These are phyloP conservation scores for Petroica traversi DNA, from an alignment of 2,113 vertebrate genomes.

Conservation along the genomic window DNA sequence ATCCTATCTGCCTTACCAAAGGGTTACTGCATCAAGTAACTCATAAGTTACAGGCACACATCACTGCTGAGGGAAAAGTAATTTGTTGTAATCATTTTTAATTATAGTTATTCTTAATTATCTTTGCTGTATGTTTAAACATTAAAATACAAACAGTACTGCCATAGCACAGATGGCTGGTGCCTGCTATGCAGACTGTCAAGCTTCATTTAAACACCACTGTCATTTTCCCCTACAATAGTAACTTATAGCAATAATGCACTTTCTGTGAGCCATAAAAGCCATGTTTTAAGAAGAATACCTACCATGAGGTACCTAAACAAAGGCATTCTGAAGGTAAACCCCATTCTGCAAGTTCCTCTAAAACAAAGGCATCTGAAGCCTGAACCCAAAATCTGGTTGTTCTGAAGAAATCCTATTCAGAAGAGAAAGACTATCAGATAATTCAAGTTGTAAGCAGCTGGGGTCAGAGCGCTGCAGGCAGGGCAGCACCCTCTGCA, in stretches of 20 bases:
- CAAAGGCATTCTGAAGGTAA: neutral
- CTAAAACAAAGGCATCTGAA: neutral
- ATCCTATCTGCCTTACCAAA: constrained; percentile 50
- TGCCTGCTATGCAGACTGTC: constrained; percentile 71
- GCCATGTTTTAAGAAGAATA: constrained; percentile 25
- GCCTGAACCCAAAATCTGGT: neutral
- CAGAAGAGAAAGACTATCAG: neutral
- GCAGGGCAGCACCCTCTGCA: neutral
- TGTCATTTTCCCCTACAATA: constrained; percentile 65
- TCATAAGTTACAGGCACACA: constrained; percentile 73
- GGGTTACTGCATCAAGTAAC: constrained; percentile 68
- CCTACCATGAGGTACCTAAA: neutral
- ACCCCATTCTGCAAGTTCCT: neutral
- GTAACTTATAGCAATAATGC: constrained; percentile 60
- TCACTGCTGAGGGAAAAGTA: constrained; percentile 77
- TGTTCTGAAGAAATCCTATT: neutral
- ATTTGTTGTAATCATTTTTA: constrained; percentile 85
- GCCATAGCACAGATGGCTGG: constrained; percentile 77
- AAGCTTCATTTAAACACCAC: constrained; percentile 65
- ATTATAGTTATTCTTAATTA: constrained; percentile 87
- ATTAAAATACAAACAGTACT: constrained; percentile 80
- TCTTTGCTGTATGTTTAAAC: constrained; percentile 82
- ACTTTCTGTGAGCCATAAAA: constrained; percentile 7
- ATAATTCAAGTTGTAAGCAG: neutral
- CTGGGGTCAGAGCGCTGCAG: neutral